Percentiles rank a stretch among this genome's conserved stretches.
These are phyloP conservation scores for Nomada ruficornis DNA, from an alignment of 2,888 invertebrate species.

Conservation along the genomic window DNA sequence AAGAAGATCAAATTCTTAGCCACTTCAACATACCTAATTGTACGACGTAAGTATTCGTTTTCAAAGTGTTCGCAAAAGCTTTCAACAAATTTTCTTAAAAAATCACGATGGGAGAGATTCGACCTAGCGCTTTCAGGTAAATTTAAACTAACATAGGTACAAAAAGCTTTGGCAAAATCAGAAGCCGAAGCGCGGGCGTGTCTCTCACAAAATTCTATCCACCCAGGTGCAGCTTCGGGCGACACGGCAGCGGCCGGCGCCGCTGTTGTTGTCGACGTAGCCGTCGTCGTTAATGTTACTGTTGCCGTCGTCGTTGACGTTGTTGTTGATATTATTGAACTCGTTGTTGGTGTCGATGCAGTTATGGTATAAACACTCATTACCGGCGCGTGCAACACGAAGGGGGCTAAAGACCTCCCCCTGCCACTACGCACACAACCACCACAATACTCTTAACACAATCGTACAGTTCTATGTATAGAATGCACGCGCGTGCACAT, in stretches of 20 bases:
- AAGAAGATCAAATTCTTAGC: not conserved
- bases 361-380: slow-evolving; percentile 71
- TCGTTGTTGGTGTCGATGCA: slow-evolving; percentile 52
- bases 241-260: slow-evolving; percentile 78
- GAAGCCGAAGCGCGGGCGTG: slow-evolving; percentile 94
- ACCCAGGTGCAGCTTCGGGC: slow-evolving; percentile 88
- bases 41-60: slow-evolving; percentile 88
- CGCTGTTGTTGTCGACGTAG: slow-evolving; percentile 66
- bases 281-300: slow-evolving; percentile 50
- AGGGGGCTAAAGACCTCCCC: slow-evolving; percentile 64
- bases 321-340: slow-evolving; percentile 26
- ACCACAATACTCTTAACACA: slow-evolving; percentile 42
- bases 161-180: slow-evolving; percentile 95
- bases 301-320: slow-evolving; percentile 44
- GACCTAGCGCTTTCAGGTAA: slow-evolving; percentile 88
- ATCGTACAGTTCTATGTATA: slow-evolving; percentile 21
- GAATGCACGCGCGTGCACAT: slow-evolving; percentile 24
- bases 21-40: slow-evolving; percentile 75
- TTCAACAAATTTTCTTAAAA: slow-evolving; percentile 93
- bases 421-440: slow-evolving; percentile 52
- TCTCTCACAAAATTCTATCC: slow-evolving; percentile 94
- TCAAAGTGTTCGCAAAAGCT: slow-evolving; percentile 94
- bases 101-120: slow-evolving; percentile 90
- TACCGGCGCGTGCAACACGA: slow-evolving; percentile 68
- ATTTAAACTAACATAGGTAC: slow-evolving; percentile 90